Evolutionary conservation across 1,140 invertebrate genomes (phyloP).

Genomic region (Drosophila kurseongensis): DNA sequence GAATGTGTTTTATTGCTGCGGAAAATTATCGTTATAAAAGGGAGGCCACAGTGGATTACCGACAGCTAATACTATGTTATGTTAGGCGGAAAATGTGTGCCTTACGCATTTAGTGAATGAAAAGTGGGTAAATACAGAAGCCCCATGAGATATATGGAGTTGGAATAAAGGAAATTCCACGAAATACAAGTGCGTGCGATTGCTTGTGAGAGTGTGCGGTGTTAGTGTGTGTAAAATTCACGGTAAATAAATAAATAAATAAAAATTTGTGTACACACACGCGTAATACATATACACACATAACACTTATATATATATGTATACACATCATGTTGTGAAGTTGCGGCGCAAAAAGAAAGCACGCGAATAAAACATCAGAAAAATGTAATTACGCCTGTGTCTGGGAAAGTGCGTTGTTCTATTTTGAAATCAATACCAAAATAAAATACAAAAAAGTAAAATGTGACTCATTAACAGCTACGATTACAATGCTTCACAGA

Average conservation of each 20-base stretch:
- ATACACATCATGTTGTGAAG: constrained; percentile 69
- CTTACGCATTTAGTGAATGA: constrained; percentile 25
- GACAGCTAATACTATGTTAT: constrained; percentile 3
- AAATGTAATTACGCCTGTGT: constrained; percentile 63
- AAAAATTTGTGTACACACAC: constrained; percentile 54
- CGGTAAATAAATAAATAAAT: constrained; percentile 54
- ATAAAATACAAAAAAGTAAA: constrained; percentile 51
- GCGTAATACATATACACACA: constrained; percentile 17
- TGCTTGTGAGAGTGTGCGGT: constrained; percentile 6
- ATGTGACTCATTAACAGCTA: constrained; percentile 8
- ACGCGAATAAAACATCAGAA: constrained; percentile 62
- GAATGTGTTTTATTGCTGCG: constrained; percentile 3
- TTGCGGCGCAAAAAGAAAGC: constrained; percentile 78
- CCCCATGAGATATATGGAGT: constrained; percentile 1
- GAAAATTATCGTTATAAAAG: constrained; percentile 2
- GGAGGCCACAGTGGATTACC: constrained; percentile 1
- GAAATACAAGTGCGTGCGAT: constrained; percentile 48
- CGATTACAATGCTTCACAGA: constrained; percentile 14
- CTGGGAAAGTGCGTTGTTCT: constrained; percentile 77
- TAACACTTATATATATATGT: constrained; percentile 15
- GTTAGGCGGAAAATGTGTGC: not conserved
- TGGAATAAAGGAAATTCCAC: constrained; percentile 42
- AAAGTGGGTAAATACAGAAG: constrained; percentile 6
- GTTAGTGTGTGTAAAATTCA: constrained; percentile 20
- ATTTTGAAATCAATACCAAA: constrained; percentile 82